Conservation (phyloP, 1,140 invertebrate genomes). For the Brachionus calyciflorus region DNA sequence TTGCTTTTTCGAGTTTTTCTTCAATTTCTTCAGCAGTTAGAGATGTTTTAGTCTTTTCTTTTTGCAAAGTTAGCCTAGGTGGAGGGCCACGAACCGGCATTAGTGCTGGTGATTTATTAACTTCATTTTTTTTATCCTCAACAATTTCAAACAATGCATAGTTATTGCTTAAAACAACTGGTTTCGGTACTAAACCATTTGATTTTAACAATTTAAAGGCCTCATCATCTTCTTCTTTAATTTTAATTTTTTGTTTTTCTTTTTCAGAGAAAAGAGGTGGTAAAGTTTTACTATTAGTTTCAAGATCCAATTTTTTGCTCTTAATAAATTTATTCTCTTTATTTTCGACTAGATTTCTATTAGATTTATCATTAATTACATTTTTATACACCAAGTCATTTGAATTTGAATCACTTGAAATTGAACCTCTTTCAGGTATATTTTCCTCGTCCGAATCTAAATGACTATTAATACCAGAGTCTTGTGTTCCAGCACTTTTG, state of each 20-base stretch:
- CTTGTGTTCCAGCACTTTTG: conserved; percentile 23
- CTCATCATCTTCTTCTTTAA: not conserved
- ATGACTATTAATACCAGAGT: conserved; percentile 7
- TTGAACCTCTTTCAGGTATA: not conserved
- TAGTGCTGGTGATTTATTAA: not conserved
- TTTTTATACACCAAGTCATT: not conserved
- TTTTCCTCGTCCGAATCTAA: not conserved
- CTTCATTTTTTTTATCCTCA: not conserved
- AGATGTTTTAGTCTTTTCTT: not conserved
- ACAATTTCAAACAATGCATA: conserved; percentile 31
- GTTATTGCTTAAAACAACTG: not conserved
- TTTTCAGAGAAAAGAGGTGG: conserved; percentile 9
- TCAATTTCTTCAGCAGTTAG: not conserved
- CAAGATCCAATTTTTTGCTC: not conserved
- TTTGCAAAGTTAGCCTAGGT: not conserved
- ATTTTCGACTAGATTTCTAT: not conserved
- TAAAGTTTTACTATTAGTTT: not conserved
- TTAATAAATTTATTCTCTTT: not conserved
- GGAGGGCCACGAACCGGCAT: not conserved
- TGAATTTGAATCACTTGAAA: not conserved
- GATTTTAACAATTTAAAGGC: conserved; percentile 9
- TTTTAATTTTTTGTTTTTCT: not conserved
- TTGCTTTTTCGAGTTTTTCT: not conserved
- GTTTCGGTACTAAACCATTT: conserved; percentile 10
- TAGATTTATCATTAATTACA: not conserved